These are phyloP conservation scores for Patella vulgata DNA, from an alignment of 1,140 invertebrate genomes.

Conservation along the genomic window DNA sequence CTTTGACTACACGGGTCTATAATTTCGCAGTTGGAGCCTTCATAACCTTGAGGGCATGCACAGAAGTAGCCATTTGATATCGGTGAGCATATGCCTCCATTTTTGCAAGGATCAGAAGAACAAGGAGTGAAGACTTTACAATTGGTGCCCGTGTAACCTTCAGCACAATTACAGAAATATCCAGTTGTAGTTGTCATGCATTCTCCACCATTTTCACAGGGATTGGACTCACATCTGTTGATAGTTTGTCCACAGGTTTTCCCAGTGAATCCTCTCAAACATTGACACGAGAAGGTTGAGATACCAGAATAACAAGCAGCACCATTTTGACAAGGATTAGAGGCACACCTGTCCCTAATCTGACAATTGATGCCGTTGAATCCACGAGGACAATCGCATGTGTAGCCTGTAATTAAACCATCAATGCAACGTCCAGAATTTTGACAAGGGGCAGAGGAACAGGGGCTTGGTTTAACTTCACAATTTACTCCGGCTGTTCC, in stretches of 20 bases:
- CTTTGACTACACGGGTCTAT: constrained; percentile 13
- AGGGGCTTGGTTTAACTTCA: constrained; percentile 71
- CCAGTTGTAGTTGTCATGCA: constrained; percentile 48
- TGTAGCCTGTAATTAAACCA: constrained; percentile 42
- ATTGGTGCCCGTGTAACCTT: constrained; percentile 39
- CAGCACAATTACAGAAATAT: constrained; percentile 47
- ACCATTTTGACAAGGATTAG: constrained; percentile 41
- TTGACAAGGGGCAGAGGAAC: constrained; percentile 79
- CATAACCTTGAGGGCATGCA: no score
- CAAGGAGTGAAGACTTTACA: constrained; percentile 7
- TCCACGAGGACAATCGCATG: constrained; percentile 62
- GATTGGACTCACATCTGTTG: constrained; percentile 78
- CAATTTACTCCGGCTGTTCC: constrained; percentile 46
- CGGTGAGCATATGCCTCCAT: no score
- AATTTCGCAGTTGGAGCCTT: constrained; percentile 65
- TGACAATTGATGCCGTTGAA: constrained; percentile 58
- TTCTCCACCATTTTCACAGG: constrained; percentile 75
- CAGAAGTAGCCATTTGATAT: no score
- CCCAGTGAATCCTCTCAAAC: constrained; percentile 70
- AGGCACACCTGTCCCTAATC: constrained; percentile 41
- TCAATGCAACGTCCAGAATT: constrained; percentile 69
- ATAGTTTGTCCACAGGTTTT: constrained; percentile 62
- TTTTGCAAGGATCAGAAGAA: no score
- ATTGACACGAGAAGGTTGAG: no score
- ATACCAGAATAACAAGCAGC: constrained; percentile 25